Base-by-base conservation (phyloP, 2,113 vertebrate species). In the Sciurus niger region DNA sequence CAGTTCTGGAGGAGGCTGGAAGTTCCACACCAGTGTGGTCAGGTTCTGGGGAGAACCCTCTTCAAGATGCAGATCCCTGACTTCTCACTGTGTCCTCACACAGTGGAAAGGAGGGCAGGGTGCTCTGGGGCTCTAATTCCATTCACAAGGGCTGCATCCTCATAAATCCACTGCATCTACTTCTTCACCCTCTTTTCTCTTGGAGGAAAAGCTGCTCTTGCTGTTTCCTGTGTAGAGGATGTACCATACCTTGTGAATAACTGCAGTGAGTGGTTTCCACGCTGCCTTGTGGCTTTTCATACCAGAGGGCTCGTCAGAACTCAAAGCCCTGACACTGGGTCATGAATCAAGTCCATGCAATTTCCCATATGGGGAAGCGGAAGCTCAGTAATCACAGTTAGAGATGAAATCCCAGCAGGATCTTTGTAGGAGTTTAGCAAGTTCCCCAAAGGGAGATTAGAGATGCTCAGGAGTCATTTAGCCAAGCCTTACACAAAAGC, bases 371-470 rank as follows among this genome's bases (percentile, higher is more conserved):
- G 3, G 70, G 67, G 48, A 89, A 4, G 43, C 70, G 82, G 73
- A 92, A 84, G 24, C 20, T 8, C 48, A 37, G 25, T 51, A 78
- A 95, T 88, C 83, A 48, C 58, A 53, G 72, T 93, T 86, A 63
- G 60, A 84, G 73, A 60, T 55, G 25, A 37, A 86, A 78, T 85
- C 78, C 89, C 82, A 65, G 70, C 43, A 48, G n/a, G 84, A 79
- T 80, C 67, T 84, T 84, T 32, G 48, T 12, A 76, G 30, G 63
- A 60, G 68, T 58, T 94, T 83, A 96, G 86, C 37, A 88, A 88
- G 14, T 85, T 94, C 93, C 94, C 90, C 67, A 67, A 53, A 85
- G 72, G 74, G 70, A 84, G 80, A 63, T 74, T 48, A 88, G 60
- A 78, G 60, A 74, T 0, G 4, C 80, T 60, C 76, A 48, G 53